phyloP scores from a whole-genome alignment of 2,888 invertebrate genomes.

The Metalampra italica region DNA sequence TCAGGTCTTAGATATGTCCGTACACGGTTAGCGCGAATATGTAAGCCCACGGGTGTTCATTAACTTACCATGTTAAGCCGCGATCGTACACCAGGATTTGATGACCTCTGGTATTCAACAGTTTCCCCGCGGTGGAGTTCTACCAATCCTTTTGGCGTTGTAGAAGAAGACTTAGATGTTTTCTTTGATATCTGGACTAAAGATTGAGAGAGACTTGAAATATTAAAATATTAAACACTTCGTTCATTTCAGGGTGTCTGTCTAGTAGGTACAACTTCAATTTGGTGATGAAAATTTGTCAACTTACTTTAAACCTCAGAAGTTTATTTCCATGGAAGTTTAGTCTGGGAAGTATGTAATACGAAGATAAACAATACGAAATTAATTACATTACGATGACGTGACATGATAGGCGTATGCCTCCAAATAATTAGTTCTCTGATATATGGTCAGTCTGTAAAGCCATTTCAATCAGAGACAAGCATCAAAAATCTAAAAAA shows the following conservation, averaged over 20 bases:
- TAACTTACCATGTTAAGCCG: constrained; percentile 67
- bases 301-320: no score
- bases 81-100: constrained; percentile 31
- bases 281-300: no score
- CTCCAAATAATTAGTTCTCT: no score
- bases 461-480: no score
- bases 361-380: no score
- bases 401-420: no score
- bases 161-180: constrained; percentile 35
- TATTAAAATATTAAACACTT: not conserved
- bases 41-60: constrained; percentile 60
- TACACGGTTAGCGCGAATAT: constrained; percentile 45
- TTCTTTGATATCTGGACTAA: constrained; percentile 21
- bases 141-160: not conserved
- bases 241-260: not conserved
- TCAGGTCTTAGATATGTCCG: constrained; percentile 28
- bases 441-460: no score
- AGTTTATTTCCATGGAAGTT: no score
- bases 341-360: no score
- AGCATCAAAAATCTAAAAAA: no score
- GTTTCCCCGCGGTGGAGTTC: not conserved
- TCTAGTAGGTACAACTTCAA: no score
- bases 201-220: constrained; percentile 25
- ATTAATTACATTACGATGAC: no score
- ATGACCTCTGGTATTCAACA: not conserved